Conservation (phyloP, 2,113 vertebrate genomes). For the Antidorcas marsupialis region DNA sequence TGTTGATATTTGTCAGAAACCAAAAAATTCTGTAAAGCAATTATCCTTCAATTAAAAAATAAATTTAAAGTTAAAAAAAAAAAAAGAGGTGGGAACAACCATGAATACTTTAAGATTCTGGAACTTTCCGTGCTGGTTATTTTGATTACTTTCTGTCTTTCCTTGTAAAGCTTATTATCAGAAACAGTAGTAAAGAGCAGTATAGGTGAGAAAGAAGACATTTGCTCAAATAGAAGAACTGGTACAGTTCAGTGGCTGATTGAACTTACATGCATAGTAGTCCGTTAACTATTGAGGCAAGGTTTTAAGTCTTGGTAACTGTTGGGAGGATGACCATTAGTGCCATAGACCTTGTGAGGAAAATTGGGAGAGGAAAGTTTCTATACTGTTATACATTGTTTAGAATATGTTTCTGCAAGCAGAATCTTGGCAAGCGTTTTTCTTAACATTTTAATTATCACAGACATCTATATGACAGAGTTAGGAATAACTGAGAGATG, state of each 20-base stretch:
- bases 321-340: background rate
- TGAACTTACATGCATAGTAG: background rate
- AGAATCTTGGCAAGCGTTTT: background rate
- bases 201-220: background rate
- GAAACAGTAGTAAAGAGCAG: background rate
- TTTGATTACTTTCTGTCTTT: constrained; percentile 5
- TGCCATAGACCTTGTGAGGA: background rate
- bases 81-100: background rate
- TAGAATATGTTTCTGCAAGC: constrained; percentile 1
- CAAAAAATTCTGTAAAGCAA: background rate
- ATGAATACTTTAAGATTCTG: background rate
- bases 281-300: background rate
- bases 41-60: background rate
- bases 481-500: background rate
- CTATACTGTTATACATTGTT: background rate
- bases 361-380: background rate
- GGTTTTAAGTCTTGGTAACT: background rate
- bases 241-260: background rate
- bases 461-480: background rate
- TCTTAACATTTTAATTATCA: background rate
- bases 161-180: background rate
- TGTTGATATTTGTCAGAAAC: background rate
- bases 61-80: background rate
- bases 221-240: background rate
- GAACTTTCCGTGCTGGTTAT: background rate